Evolutionary conservation across 1,140 invertebrate genomes (phyloP).

Genomic region (Drosophila mojavensis): DNA sequence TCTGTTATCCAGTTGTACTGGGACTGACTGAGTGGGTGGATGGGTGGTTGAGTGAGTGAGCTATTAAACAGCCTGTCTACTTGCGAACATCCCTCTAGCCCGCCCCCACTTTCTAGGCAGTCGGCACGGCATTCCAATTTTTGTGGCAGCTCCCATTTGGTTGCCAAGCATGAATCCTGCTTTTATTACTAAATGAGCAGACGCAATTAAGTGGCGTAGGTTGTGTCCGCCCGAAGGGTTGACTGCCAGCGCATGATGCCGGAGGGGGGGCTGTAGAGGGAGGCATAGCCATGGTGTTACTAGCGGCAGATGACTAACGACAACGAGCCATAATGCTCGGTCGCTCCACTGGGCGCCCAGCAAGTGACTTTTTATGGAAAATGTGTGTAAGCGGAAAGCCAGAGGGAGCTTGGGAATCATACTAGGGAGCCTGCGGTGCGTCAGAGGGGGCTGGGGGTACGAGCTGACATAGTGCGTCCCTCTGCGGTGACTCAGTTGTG

Average conservation of each 20-base stretch:
- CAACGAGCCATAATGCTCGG: conserved; percentile 28
- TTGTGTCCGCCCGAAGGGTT: conserved; percentile 26
- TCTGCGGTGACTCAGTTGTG: conserved; percentile 45
- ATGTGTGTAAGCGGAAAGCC: conserved; percentile 27
- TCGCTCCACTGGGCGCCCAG: conserved; percentile 5
- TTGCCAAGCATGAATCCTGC: conserved; percentile 43
- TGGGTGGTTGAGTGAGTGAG: neutral
- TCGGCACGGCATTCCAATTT: conserved; percentile 13
- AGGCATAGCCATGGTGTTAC: neutral
- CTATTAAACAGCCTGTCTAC: neutral
- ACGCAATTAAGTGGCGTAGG: conserved; percentile 63
- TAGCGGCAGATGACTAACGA: conserved; percentile 60
- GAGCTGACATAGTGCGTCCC: conserved; percentile 4
- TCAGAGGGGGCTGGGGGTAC: neutral
- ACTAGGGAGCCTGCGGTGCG: neutral
- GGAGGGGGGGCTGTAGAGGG: neutral
- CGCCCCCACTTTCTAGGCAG: neutral
- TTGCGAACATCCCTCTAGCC: neutral
- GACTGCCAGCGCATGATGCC: neutral
- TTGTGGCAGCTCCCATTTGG: neutral
- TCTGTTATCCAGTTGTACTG: neutral
- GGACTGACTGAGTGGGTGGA: neutral
- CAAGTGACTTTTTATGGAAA: conserved; percentile 37
- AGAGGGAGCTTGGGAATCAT: neutral
- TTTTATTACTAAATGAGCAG: conserved; percentile 69